Conservation (phyloP, 1,140 invertebrate species). For the Notospermus geniculatus region DNA sequence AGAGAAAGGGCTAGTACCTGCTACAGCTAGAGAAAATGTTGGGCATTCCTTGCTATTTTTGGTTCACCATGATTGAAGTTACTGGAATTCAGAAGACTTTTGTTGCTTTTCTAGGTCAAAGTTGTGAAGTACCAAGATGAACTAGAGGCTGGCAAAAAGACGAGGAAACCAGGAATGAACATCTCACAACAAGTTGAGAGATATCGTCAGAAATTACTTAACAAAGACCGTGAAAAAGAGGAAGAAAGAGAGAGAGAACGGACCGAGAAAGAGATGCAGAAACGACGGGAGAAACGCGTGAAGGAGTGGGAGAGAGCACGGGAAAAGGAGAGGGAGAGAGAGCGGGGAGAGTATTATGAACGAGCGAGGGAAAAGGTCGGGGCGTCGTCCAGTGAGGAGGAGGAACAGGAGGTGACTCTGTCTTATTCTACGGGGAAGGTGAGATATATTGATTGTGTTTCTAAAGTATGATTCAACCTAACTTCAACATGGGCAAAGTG, state of each 20-base stretch:
- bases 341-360: too few species aligned
- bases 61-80: too few species aligned
- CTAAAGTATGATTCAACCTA: too few species aligned
- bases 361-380: too few species aligned
- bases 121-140: constrained; percentile 96
- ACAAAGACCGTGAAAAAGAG: constrained; percentile 30
- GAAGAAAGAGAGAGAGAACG: background rate
- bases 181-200: constrained; percentile 83
- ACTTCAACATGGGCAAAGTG: too few species aligned
- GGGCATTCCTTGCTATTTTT: too few species aligned
- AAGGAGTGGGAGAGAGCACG: constrained; percentile 5
- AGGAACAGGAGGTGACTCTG: too few species aligned
- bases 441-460: background rate
- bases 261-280: background rate
- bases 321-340: constrained; percentile 8
- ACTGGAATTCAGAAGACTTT: too few species aligned
- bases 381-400: too few species aligned
- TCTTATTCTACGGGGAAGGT: too few species aligned
- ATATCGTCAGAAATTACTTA: constrained; percentile 83
- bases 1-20: too few species aligned
- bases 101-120: constrained; percentile 64
- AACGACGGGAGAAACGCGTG: background rate
- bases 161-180: constrained; percentile 70
- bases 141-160: constrained; percentile 79
- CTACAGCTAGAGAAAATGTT: too few species aligned